Evolutionary conservation across 2,888 invertebrate genomes (phyloP).

Genomic region (Litoditis marina): DNA sequence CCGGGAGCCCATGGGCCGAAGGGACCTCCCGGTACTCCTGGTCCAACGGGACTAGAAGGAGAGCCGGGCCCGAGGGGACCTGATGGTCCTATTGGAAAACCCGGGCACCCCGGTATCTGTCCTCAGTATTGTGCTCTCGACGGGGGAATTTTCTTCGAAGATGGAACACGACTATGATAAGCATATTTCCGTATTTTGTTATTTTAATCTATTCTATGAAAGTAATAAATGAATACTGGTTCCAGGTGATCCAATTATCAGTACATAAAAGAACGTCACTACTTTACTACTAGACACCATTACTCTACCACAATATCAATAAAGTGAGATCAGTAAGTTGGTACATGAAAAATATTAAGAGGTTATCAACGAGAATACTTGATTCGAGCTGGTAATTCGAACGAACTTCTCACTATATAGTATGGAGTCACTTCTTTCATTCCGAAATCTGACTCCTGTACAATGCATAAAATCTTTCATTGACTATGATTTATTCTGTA

Average conservation of each 20-base stretch:
- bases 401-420: too few relatives aligned
- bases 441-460: too few relatives aligned
- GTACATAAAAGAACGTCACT: constrained; percentile 45
- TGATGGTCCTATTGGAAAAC: constrained; percentile 40
- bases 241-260: neutral
- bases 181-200: too few relatives aligned
- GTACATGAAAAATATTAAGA: too few relatives aligned
- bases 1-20: constrained; percentile 44
- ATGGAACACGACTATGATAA: neutral
- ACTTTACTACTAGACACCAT: constrained; percentile 28
- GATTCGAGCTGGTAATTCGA: too few relatives aligned
- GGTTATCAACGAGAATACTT: too few relatives aligned
- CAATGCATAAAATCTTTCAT: too few relatives aligned
- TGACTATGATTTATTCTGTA: too few relatives aligned
- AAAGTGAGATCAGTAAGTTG: constrained; percentile 68
- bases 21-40: constrained; percentile 47
- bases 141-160: too few relatives aligned
- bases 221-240: neutral
- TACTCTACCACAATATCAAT: constrained; percentile 48
- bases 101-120: constrained; percentile 51
- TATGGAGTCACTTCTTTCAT: too few relatives aligned
- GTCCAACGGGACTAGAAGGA: constrained; percentile 31
- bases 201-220: neutral
- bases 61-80: constrained; percentile 43
- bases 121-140: constrained; percentile 18